Percentiles rank a stretch among this genome's conserved stretches.
phyloP scores from a whole-genome alignment of 2,888 invertebrate genomes.

The Catocala sponsa region DNA sequence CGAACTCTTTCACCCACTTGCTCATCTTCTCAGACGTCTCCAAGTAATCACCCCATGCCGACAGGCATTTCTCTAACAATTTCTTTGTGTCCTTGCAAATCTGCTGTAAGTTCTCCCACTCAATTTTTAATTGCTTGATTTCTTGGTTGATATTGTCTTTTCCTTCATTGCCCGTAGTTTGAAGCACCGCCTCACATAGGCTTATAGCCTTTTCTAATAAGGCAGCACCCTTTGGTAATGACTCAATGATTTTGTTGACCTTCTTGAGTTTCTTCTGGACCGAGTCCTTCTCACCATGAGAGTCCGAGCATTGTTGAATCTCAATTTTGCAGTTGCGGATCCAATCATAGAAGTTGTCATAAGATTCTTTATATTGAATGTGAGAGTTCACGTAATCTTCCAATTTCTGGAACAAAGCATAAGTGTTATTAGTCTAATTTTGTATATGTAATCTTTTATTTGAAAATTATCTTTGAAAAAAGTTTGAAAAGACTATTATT shows the following conservation, averaged over 20 bases:
- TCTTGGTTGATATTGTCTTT: constrained; percentile 94
- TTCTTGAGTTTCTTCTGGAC: constrained; percentile 93
- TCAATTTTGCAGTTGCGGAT: constrained; percentile 93
- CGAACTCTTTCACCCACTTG: constrained; percentile 92
- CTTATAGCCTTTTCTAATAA: constrained; percentile 92
- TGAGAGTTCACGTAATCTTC: constrained; percentile 96
- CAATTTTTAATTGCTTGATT: constrained; percentile 92
- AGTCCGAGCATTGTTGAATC: constrained; percentile 94
- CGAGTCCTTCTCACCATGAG: constrained; percentile 95
- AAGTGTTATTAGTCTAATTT: neutral
- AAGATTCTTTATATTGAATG: constrained; percentile 94
- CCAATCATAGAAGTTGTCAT: constrained; percentile 95
- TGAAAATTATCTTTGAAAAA: no score
- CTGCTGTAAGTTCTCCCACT: constrained; percentile 94
- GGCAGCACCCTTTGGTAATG: constrained; percentile 91
- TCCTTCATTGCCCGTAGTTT: constrained; percentile 94
- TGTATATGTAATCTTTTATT: no score
- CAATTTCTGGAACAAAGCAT: constrained; percentile 85
- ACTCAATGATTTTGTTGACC: constrained; percentile 90
- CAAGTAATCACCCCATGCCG: constrained; percentile 94
- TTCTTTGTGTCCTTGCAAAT: constrained; percentile 93
- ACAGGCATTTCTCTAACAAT: constrained; percentile 91
- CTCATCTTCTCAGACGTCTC: constrained; percentile 92
- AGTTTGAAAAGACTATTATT: no score
- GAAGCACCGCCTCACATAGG: constrained; percentile 92